Evolutionary conservation across 1,140 invertebrate species (phyloP), one percentile per base, ranked within the genome.

Genomic region (Drosophila funebris): DNA sequence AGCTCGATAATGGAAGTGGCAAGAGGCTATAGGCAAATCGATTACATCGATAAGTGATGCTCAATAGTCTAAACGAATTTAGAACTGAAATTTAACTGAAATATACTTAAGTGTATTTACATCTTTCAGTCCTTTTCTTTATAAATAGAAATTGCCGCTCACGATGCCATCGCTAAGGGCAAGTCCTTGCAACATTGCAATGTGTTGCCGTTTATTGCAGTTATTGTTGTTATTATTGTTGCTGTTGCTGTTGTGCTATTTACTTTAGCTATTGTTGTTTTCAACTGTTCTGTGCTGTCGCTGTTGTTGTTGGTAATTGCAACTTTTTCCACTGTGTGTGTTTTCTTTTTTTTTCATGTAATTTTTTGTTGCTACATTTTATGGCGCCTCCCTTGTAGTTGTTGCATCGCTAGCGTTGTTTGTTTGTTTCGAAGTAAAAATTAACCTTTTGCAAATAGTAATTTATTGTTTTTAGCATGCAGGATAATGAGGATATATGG

Each of bases 361-460:
- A 87, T 87, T 81, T 79, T 73, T 44, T 52, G 50, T 54, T 53
- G 66, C 66, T 60, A 48, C 67, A 63, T 62, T 70, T 50, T 50
- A 46, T 71, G 68, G 68, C 60, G 60, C 60, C 68, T 39, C 16
- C 14, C 29, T 27, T 52, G 31, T 53, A 31, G 41, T 20, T 43
- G 37, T 37, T 29, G 27, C 5, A 20, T 22, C 31, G 18, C n/a
- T 20, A 18, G 36, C 39, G 48, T 6, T 71, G 69, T 70, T 53
- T 72, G 58, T 61, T 76, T 76, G 58, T 78, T 68, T 61, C 73
- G 31, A 37, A 78, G 82, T 88, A 83, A 88, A 85, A 85, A 88
- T 87, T 82, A 85, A 85, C 74, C 70, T 82, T 85, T 82, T 88
- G 78, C 82, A 85, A 85, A 85, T 85, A 85, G 78, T 85, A 85